Evolutionary conservation across 2,797 vertebrate species (phyloP).

Genomic region (Gymnodraco acuticeps): DNA sequence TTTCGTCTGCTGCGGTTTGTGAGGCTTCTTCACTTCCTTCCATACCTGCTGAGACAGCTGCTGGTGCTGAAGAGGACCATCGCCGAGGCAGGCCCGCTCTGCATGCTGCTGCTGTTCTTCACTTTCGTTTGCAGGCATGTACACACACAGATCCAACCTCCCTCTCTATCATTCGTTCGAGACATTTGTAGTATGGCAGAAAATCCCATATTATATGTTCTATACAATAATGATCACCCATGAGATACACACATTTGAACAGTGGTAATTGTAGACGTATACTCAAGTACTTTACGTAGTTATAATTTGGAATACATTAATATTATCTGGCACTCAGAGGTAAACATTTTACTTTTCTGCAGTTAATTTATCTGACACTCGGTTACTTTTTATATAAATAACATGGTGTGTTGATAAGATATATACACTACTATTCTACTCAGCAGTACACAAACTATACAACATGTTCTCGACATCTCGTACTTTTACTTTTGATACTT

Average conservation of each 20-base stretch:
- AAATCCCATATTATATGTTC: background rate
- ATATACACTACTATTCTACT: no score
- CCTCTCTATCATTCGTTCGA: background rate
- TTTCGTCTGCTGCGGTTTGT: constrained; percentile 91
- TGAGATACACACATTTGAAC: background rate
- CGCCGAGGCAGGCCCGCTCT: constrained; percentile 91
- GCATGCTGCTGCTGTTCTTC: constrained; percentile 90
- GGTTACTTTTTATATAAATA: no score
- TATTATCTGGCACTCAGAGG: no score
- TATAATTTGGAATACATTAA: no score
- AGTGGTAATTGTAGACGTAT: no score
- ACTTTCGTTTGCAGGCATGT: constrained; percentile 91
- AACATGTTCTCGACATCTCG: no score
- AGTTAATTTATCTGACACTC: no score
- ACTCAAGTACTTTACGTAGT: no score
- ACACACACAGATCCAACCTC: background rate
- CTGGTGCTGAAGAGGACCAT: constrained; percentile 92
- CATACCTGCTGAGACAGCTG: constrained; percentile 89
- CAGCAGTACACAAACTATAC: no score
- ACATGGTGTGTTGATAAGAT: no score
- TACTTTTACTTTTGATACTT: no score
- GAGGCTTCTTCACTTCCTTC: constrained; percentile 91
- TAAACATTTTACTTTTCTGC: no score
- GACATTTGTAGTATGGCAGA: background rate
- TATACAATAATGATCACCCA: background rate